phyloP scores from a whole-genome alignment of 2,797 vertebrate genomes.

The Anguilla marmorata region DNA sequence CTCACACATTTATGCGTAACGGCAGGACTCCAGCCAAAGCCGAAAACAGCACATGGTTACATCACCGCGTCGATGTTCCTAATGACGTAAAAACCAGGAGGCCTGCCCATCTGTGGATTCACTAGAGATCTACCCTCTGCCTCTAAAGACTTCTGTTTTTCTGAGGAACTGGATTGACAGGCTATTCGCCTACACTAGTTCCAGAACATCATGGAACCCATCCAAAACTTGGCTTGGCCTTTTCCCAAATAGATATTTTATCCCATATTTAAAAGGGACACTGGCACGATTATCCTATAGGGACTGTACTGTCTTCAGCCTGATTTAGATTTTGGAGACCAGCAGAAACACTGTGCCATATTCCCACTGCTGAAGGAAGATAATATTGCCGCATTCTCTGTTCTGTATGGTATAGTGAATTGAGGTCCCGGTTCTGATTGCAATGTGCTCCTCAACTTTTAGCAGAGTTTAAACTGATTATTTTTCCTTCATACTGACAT shows the following conservation, averaged over 20 bases:
- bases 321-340: background rate
- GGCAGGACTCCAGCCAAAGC: background rate
- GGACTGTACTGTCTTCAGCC: background rate
- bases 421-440: background rate
- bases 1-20: background rate
- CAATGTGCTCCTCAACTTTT: background rate
- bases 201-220: conserved; percentile 48
- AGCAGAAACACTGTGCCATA: background rate
- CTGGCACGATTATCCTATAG: background rate
- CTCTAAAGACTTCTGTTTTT: conserved; percentile 38
- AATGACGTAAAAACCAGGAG: background rate
- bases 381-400: background rate
- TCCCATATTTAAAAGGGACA: background rate
- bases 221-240: conserved; percentile 47
- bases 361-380: background rate
- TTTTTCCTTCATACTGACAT: background rate
- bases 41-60: background rate
- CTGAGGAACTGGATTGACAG: conserved; percentile 43
- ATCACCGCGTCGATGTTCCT: background rate
- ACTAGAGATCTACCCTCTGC: background rate
- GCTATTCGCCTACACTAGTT: conserved; percentile 46
- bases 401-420: background rate
- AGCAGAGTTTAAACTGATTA: background rate
- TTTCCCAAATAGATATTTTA: conserved; percentile 39
- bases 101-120: background rate